These are phyloP conservation scores for Polyommatus iphigenia DNA, from an alignment of 2,888 invertebrate genomes.

Conservation along the genomic window DNA sequence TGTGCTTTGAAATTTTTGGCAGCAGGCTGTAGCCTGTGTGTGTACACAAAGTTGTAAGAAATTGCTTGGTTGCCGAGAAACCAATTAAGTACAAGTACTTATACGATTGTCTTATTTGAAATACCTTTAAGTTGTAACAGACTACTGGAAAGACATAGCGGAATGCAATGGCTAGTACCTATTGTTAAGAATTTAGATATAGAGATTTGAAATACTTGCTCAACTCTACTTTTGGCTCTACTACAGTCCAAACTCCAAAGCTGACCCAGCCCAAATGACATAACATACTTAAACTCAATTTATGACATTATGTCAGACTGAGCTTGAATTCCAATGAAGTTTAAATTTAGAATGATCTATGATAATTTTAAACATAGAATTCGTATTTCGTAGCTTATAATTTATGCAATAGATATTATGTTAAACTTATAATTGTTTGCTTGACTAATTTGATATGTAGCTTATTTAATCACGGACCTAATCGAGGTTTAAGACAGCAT, in stretches of 20 bases:
- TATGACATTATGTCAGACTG: background rate
- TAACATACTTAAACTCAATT: conserved; percentile 24
- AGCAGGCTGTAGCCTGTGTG: too few relatives aligned
- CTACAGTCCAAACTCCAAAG: background rate
- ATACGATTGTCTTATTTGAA: too few relatives aligned
- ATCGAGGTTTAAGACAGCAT: background rate
- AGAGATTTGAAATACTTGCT: background rate
- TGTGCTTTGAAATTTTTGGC: too few relatives aligned
- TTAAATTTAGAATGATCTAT: conserved; percentile 14
- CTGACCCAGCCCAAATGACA: background rate
- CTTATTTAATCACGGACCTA: background rate
- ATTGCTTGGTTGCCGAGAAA: too few relatives aligned
- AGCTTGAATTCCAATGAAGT: conserved; percentile 18
- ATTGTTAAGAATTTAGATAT: too few relatives aligned
- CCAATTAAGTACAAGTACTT: too few relatives aligned
- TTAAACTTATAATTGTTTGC: background rate
- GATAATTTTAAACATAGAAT: conserved; percentile 13
- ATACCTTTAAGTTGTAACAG: too few relatives aligned
- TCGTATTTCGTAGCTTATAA: background rate
- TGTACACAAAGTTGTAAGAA: too few relatives aligned
- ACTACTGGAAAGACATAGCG: too few relatives aligned
- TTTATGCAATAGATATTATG: background rate
- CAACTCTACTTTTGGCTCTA: background rate
- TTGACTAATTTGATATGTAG: background rate
- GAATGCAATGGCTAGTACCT: too few relatives aligned